Percentiles rank a stretch among this genome's conserved stretches.
Evolutionary conservation across 2,797 vertebrate genomes (phyloP).

Genomic region (Helarctos malayanus): DNA sequence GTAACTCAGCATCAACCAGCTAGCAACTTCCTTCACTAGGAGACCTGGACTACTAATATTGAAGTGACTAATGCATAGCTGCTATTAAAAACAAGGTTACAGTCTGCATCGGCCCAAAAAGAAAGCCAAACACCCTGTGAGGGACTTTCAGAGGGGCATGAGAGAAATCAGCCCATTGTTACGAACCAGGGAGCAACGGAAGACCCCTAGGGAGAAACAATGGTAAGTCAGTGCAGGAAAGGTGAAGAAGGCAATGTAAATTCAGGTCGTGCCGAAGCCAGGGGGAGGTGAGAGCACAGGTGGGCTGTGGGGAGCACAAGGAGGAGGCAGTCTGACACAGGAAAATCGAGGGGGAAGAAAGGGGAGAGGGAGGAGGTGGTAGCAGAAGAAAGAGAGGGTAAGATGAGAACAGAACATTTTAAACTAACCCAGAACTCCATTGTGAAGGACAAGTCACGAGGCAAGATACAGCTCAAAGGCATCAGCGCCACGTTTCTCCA

Average conservation of each 20-base stretch:
- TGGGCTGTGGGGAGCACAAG: slow-evolving; percentile 67
- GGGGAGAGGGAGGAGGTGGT: slow-evolving; percentile 73
- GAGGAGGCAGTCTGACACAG: slow-evolving; percentile 78
- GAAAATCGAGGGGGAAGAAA: slow-evolving; percentile 72
- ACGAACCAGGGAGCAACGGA: background rate
- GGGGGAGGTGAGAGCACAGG: slow-evolving; percentile 58
- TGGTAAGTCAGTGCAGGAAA: slow-evolving; percentile 29
- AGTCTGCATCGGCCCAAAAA: slow-evolving; percentile 38
- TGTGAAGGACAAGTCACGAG: slow-evolving; percentile 86
- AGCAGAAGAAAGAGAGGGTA: slow-evolving; percentile 82
- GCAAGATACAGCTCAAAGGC: slow-evolving; percentile 79
- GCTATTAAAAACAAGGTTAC: slow-evolving; percentile 74
- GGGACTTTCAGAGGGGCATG: background rate
- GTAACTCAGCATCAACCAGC: background rate
- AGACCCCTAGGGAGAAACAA: background rate
- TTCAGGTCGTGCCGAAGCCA: slow-evolving; percentile 71
- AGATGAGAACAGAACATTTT: slow-evolving; percentile 83
- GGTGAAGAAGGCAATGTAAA: slow-evolving; percentile 67
- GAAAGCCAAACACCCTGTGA: slow-evolving; percentile 70
- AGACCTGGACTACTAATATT: slow-evolving; percentile 47
- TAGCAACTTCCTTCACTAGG: slow-evolving; percentile 22
- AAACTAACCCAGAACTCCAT: slow-evolving; percentile 84
- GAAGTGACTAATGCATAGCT: slow-evolving; percentile 64
- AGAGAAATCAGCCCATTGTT: slow-evolving; percentile 38
- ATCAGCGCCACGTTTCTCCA: slow-evolving; percentile 77